Base-by-base conservation (phyloP, 2,113 vertebrate species). In the Oxyura jamaicensis region DNA sequence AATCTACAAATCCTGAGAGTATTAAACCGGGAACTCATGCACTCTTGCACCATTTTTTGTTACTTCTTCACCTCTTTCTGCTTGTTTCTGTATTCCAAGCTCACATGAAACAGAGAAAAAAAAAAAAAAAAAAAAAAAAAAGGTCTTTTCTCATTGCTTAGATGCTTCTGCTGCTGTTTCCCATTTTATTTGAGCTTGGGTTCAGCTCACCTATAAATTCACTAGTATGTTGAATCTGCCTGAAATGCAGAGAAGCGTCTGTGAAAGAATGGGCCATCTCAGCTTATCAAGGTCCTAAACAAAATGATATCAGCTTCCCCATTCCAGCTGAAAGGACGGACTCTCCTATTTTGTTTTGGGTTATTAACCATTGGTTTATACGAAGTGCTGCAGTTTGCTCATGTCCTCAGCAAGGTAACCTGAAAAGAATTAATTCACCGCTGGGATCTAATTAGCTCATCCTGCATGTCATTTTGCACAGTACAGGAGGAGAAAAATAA, bases 311-410 rank as follows among this genome's bases (percentile, higher is more conserved):
- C 82, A 84, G 14, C 48, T 14, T 93, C 41, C 6, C 17, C 75
- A 13, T 63, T 91, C 23, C 67, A 73, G 33, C 52, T 83, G 59
- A 25, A 68, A 96, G 39, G 35, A 63, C 0, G 76, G 39, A 80
- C 19, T 65, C 23, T 84, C 20, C 33, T 48, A 35, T 77, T 73
- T 77, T 81, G 23, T 12, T 94, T 83, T 59, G 50, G 9, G 11
- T 67, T 93, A 81, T 75, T 93, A 90, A 42, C 29, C 29, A 82
- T 90, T 74, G 18, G 50, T 91, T 94, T 91, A 56, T 73, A 88
- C 50, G 46, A 79, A 74, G 10, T 53, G 56, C 46, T 72, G 42
- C 23, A 21, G 65, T 79, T 78, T 84, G 53, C 17, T 90, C 10
- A 8, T 68, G 33, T 65, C 29, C 14, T 87, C 59, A 93, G 73